Evolutionary conservation across 2,113 vertebrate species (phyloP).

Genomic region (Arizona elegans): DNA sequence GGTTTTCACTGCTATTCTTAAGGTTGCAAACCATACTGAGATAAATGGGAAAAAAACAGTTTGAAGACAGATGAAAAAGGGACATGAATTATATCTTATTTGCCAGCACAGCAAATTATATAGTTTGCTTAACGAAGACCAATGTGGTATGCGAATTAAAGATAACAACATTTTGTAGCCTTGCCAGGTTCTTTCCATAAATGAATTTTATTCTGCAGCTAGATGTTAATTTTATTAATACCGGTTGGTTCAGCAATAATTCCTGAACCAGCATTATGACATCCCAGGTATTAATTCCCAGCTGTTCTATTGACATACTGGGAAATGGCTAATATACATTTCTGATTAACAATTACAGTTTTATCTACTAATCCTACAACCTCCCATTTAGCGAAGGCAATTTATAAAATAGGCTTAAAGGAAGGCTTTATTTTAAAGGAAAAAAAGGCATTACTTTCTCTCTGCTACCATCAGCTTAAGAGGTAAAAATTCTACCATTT

Average conservation of each 20-base stretch:
- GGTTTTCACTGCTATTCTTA: neutral
- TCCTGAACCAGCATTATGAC: constrained; percentile 19
- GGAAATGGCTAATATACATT: constrained; percentile 25
- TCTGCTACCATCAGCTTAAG: neutral
- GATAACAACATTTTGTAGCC: constrained; percentile 6
- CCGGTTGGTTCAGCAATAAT: neutral
- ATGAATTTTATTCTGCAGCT: neutral
- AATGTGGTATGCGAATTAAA: neutral
- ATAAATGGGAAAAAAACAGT: neutral
- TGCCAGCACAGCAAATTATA: neutral
- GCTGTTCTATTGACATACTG: constrained; percentile 38
- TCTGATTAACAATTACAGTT: constrained; percentile 52
- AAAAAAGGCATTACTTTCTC: neutral
- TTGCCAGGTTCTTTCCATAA: neutral
- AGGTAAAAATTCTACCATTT: neutral
- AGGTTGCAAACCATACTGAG: neutral
- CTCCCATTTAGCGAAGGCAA: neutral
- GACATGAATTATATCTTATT: neutral
- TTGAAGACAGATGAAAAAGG: neutral
- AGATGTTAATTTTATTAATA: constrained; percentile 27
- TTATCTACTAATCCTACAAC: constrained; percentile 38
- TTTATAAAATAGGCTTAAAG: constrained; percentile 41
- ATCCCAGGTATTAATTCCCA: constrained; percentile 32
- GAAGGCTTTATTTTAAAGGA: constrained; percentile 28
- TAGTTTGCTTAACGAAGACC: neutral